Evolutionary conservation across 2,888 invertebrate genomes (phyloP).

Genomic region (Drosophila villosipedis): DNA sequence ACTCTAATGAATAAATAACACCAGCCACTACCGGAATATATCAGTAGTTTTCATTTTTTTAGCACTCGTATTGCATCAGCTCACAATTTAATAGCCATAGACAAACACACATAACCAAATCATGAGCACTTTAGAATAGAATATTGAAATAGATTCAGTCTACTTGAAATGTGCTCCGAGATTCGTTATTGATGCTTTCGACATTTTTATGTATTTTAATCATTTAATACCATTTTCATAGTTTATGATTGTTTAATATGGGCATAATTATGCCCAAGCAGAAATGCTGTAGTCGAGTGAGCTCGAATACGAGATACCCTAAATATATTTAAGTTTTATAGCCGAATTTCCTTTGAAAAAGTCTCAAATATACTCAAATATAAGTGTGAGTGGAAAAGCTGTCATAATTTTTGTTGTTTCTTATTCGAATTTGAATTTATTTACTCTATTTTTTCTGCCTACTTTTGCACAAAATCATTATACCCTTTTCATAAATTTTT

Average conservation of each 20-base stretch:
- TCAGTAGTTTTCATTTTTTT: conserved; percentile 45
- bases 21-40: conserved; percentile 67
- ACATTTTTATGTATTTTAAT: conserved; percentile 5
- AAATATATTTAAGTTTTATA: neutral
- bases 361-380: neutral
- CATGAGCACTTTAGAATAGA: neutral
- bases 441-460: neutral
- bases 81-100: neutral
- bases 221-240: neutral
- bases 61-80: conserved; percentile 37
- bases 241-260: conserved; percentile 26
- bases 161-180: conserved; percentile 20
- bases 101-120: neutral
- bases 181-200: conserved; percentile 13
- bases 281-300: neutral
- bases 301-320: neutral
- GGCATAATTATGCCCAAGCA: neutral
- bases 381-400: neutral
- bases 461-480: neutral
- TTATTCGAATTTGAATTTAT: neutral
- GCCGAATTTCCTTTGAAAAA: neutral
- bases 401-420: neutral
- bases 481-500: neutral
- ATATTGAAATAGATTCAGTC: conserved; percentile 4
- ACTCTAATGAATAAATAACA: conserved; percentile 75